Evolutionary conservation across 2,797 vertebrate species (phyloP).

Genomic region (Glyptemys insculpta): DNA sequence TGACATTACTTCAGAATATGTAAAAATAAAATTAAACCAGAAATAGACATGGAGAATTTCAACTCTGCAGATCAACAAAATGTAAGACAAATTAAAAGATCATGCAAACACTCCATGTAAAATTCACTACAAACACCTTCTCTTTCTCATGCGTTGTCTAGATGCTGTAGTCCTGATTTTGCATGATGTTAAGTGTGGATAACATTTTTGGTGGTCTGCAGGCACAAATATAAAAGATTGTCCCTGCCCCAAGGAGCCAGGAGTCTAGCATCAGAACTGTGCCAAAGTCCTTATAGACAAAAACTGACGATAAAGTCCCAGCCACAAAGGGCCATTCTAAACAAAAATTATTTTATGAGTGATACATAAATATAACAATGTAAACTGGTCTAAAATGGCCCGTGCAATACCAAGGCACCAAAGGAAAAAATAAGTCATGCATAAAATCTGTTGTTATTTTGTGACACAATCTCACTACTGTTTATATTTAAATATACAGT

Average conservation of each 20-base stretch:
- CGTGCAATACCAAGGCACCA: fast-evolving
- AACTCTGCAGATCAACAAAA: neutral
- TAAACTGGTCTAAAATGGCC: fast-evolving
- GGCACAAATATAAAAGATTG: neutral
- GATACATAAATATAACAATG: fast-evolving
- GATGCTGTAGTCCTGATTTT: neutral
- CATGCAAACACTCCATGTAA: neutral
- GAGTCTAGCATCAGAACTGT: neutral
- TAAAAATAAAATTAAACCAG: neutral
- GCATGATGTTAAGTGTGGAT: neutral
- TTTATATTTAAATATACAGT: neutral
- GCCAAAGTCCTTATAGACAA: neutral
- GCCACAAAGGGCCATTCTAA: neutral
- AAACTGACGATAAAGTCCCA: fast-evolving
- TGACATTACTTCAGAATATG: neutral
- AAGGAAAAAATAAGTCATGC: neutral
- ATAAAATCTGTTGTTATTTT: neutral
- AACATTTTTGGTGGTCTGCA: neutral
- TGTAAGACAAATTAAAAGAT: neutral
- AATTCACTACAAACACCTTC: neutral
- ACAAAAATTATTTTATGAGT: fast-evolving
- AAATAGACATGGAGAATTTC: neutral
- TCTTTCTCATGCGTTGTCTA: neutral
- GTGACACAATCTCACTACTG: neutral
- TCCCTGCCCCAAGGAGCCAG: neutral